phyloP scores from a whole-genome alignment of 2,113 vertebrate genomes.

The Cyanocitta stelleri region DNA sequence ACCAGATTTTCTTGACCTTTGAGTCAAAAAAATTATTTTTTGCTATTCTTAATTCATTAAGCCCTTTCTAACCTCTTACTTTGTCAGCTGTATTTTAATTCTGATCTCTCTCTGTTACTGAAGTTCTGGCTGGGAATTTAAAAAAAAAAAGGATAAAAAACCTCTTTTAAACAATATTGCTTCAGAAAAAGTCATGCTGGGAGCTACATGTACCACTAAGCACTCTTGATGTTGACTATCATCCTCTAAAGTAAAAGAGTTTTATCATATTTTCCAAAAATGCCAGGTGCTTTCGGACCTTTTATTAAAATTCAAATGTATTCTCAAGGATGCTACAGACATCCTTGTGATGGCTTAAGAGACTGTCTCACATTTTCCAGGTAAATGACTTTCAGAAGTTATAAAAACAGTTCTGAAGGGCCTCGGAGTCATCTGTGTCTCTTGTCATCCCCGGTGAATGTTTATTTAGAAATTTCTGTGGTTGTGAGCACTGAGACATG shows the following conservation, averaged over 20 bases:
- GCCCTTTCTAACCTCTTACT: not conserved
- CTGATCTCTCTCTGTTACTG: not conserved
- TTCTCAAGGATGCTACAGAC: not conserved
- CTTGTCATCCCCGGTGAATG: not conserved
- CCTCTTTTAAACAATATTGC: not conserved
- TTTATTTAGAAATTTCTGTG: not conserved
- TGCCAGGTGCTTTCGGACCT: not conserved
- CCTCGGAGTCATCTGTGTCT: not conserved
- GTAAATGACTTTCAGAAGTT: not conserved
- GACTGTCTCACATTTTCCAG: not conserved
- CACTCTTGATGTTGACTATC: not conserved
- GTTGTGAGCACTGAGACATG: not conserved
- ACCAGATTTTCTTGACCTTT: not conserved
- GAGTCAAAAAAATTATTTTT: not conserved
- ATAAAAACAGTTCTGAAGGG: not conserved
- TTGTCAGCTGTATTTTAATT: not conserved
- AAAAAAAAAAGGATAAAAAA: not conserved
- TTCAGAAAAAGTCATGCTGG: not conserved
- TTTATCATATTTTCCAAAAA: not conserved
- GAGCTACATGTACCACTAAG: not conserved
- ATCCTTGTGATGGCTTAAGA: not conserved
- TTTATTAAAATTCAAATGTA: not conserved
- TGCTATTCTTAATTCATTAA: not conserved
- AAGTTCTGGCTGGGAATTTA: not conserved
- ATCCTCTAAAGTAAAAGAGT: not conserved